Percentiles rank a stretch among this genome's conserved stretches.
Conservation (phyloP, 2,113 vertebrate genomes). For the Ammodytes dubius region DNA sequence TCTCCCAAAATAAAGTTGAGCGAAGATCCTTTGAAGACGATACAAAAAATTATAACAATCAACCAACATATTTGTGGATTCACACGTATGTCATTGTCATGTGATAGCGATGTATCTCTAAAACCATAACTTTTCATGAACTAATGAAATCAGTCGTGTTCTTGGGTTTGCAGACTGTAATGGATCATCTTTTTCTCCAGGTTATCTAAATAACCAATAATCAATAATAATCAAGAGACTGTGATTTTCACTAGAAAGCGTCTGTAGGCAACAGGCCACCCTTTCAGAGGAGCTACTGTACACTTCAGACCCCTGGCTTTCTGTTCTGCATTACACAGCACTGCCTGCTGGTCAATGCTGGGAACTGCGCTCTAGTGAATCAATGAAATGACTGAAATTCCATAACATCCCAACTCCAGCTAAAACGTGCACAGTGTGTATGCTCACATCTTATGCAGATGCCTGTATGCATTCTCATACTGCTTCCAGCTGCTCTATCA, state of each 20-base stretch:
- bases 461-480: neutral
- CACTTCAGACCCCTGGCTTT: neutral
- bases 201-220: neutral
- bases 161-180: neutral
- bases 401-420: constrained; percentile 29
- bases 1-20: neutral
- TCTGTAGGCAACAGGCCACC: too few species aligned
- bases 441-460: neutral
- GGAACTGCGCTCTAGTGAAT: constrained; percentile 50
- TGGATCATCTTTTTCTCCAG: neutral
- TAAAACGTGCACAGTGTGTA: constrained; percentile 18
- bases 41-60: neutral
- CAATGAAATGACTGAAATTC: constrained; percentile 70
- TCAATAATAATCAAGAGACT: too few species aligned
- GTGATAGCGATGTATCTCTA: neutral
- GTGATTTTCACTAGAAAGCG: neutral
- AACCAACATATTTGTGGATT: neutral
- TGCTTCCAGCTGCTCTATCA: constrained; percentile 1
- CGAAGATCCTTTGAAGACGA: neutral
- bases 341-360: constrained; percentile 76
- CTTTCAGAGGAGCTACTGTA: constrained; percentile 33
- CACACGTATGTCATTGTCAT: neutral
- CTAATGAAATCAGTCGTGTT: too few species aligned
- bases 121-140: neutral
- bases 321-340: constrained; percentile 76